Evolutionary conservation across 2,113 vertebrate species (phyloP).

Genomic region (Tenebrosternarchus preto): DNA sequence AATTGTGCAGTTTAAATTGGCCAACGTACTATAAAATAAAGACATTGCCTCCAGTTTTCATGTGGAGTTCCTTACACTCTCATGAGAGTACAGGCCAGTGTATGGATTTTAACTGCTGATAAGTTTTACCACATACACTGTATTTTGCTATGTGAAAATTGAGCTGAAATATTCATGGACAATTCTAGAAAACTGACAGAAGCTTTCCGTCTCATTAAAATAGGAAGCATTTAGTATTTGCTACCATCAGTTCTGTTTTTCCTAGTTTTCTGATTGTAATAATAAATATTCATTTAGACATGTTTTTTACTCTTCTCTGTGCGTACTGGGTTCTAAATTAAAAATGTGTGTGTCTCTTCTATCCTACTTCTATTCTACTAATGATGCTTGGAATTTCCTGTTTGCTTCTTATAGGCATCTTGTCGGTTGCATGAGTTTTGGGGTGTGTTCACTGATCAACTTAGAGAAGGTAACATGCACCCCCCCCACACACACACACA

Average conservation of each 20-base stretch:
- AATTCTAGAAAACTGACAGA: neutral
- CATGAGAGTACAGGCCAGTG: too few species aligned
- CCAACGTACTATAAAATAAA: too few species aligned
- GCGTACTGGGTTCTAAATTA: too few species aligned
- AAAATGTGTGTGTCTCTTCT: too few species aligned
- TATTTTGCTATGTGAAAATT: neutral
- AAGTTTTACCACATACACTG: neutral
- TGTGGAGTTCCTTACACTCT: too few species aligned
- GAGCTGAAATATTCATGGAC: neutral
- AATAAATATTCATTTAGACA: too few species aligned
- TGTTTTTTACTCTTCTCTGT: too few species aligned
- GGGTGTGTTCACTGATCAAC: slow-evolving; percentile 82
- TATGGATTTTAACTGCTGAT: neutral
- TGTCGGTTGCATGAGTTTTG: slow-evolving; percentile 91
- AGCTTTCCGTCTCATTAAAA: neutral
- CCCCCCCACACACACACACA: slow-evolving; percentile 14
- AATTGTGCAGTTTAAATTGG: too few species aligned
- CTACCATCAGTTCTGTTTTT: neutral
- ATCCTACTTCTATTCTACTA: neutral
- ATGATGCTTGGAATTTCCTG: neutral
- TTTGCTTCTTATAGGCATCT: slow-evolving; percentile 70
- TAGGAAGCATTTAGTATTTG: neutral
- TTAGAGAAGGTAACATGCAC: slow-evolving; percentile 75
- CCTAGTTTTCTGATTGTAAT: too few species aligned
- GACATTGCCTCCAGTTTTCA: too few species aligned